Conservation (phyloP, 2,113 vertebrate species). For the Penelope pileata region DNA sequence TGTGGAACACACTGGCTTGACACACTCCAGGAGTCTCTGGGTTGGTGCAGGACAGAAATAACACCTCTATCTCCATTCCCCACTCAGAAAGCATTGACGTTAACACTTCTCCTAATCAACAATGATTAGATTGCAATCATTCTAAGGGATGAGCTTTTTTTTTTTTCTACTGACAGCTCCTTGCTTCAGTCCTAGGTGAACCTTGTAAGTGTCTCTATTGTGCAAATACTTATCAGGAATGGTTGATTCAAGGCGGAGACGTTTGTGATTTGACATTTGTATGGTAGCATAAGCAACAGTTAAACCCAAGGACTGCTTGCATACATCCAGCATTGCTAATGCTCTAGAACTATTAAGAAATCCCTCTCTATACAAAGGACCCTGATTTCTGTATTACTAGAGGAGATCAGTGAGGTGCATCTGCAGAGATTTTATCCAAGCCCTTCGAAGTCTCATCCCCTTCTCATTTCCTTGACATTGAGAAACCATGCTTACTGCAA, state of each 20-base stretch:
- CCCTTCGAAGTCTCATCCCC: background rate
- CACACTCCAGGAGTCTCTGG: background rate
- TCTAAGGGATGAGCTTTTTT: background rate
- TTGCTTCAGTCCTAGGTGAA: background rate
- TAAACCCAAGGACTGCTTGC: background rate
- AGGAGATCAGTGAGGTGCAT: background rate
- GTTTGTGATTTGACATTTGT: background rate
- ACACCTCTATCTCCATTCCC: background rate
- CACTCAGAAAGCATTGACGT: background rate
- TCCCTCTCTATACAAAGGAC: background rate
- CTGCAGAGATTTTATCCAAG: background rate
- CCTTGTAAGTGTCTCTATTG: background rate
- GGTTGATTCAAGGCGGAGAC: background rate
- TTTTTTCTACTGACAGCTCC: background rate
- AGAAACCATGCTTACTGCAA: background rate
- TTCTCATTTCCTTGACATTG: background rate
- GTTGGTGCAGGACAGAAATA: background rate
- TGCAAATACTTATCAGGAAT: background rate
- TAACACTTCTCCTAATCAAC: background rate
- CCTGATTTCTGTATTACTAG: slow-evolving; percentile 1
- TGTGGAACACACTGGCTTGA: background rate
- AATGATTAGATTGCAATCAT: background rate
- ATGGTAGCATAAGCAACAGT: background rate
- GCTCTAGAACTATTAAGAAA: background rate
- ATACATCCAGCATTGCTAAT: background rate